Evolutionary conservation across 2,113 vertebrate genomes (phyloP).

Genomic region (Cebidichthys violaceus): DNA sequence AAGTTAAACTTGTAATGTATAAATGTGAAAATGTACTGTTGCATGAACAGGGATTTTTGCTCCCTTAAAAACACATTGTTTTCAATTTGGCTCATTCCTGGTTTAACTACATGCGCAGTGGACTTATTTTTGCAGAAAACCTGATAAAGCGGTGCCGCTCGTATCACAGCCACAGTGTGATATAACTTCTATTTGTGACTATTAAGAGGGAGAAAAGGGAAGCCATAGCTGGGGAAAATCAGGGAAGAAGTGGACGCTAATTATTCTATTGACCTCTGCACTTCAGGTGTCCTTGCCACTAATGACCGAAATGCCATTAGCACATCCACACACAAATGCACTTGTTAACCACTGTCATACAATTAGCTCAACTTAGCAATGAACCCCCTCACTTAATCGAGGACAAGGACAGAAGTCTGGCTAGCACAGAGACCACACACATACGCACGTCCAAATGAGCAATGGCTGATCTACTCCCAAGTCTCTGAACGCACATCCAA

Average conservation of each 20-base stretch:
- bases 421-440: constrained; percentile 21
- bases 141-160: background rate
- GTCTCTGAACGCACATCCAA: constrained; percentile 37
- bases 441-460: constrained; percentile 32
- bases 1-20: background rate
- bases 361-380: constrained; percentile 71
- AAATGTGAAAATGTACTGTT: background rate
- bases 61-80: background rate
- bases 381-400: constrained; percentile 48
- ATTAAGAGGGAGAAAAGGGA: constrained; percentile 9
- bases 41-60: background rate
- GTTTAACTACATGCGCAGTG: background rate
- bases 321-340: constrained; percentile 33
- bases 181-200: background rate
- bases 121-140: background rate
- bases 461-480: constrained; percentile 25
- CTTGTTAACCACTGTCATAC: constrained; percentile 55
- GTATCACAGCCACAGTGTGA: background rate
- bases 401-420: constrained; percentile 61
- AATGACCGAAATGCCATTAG: constrained; percentile 61
- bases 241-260: constrained; percentile 51
- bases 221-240: constrained; percentile 18
- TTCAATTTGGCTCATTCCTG: background rate
- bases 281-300: constrained; percentile 62
- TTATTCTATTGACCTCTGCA: constrained; percentile 69